These are phyloP conservation scores for Zingel zingel DNA, from an alignment of 2,113 vertebrate species.

Conservation along the genomic window DNA sequence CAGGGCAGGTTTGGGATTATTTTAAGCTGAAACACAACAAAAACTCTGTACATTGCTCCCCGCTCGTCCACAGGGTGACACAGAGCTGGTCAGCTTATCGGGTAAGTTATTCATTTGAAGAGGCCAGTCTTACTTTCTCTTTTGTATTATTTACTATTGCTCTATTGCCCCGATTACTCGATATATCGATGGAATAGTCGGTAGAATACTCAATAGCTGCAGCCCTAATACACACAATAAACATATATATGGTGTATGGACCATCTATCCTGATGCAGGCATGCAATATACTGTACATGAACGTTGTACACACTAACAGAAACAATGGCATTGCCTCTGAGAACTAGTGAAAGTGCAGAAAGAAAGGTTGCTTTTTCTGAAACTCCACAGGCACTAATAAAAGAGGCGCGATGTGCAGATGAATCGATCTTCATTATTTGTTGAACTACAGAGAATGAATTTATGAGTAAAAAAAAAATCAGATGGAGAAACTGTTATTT, in stretches of 20 bases:
- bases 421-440: constrained; percentile 77
- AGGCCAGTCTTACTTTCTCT: too few species aligned
- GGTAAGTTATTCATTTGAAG: too few species aligned
- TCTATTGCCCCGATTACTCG: too few species aligned
- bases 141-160: too few species aligned
- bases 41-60: too few species aligned
- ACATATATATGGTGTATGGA: not conserved
- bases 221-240: not conserved
- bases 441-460: constrained; percentile 59
- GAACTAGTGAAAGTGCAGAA: constrained; percentile 10
- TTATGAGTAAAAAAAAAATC: constrained; percentile 54
- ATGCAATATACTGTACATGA: not conserved
- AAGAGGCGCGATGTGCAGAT: constrained; percentile 40
- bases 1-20: too few species aligned
- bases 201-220: too few species aligned
- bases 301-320: not conserved
- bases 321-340: not conserved
- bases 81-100: too few species aligned
- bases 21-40: too few species aligned
- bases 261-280: not conserved
- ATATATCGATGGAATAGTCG: too few species aligned
- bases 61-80: too few species aligned
- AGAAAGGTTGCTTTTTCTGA: constrained; percentile 62
- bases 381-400: constrained; percentile 60
- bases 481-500: constrained; percentile 67